phyloP scores from a whole-genome alignment of 1,140 invertebrate species.

The Panonychus citri region DNA sequence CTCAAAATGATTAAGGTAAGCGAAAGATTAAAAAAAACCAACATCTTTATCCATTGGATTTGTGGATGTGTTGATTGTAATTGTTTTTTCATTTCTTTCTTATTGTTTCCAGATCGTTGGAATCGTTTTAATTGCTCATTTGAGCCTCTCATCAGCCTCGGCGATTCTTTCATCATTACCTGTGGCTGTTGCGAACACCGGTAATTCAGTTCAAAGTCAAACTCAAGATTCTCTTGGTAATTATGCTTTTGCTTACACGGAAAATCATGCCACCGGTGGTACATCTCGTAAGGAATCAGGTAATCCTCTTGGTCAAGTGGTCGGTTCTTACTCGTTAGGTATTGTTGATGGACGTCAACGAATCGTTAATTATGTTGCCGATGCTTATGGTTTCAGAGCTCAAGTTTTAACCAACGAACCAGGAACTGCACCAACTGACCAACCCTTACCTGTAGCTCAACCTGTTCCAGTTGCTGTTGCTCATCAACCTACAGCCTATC shows the following conservation, averaged over 20 bases:
- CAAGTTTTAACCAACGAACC: conserved; percentile 10
- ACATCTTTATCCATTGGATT: too few species aligned
- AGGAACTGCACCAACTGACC: conserved; percentile 6
- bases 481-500: too few species aligned
- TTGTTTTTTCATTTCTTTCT: too few species aligned
- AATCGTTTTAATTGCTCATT: too few species aligned
- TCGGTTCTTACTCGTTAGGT: conserved; percentile 11
- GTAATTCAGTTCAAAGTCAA: not conserved
- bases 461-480: too few species aligned
- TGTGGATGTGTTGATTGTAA: too few species aligned
- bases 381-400: conserved; percentile 10
- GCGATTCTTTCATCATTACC: too few species aligned
- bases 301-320: conserved; percentile 13
- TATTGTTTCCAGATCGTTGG: too few species aligned
- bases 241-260: not conserved
- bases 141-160: too few species aligned
- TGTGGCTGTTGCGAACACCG: not conserved
- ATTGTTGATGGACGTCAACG: conserved; percentile 12
- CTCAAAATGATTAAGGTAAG: too few species aligned
- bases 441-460: too few species aligned
- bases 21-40: too few species aligned
- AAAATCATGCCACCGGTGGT: conserved; percentile 19
- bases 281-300: conserved; percentile 9
- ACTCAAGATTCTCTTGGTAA: not conserved
- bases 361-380: conserved; percentile 14